Conservation (phyloP, 2,888 invertebrate species). For the Nomada flava region DNA sequence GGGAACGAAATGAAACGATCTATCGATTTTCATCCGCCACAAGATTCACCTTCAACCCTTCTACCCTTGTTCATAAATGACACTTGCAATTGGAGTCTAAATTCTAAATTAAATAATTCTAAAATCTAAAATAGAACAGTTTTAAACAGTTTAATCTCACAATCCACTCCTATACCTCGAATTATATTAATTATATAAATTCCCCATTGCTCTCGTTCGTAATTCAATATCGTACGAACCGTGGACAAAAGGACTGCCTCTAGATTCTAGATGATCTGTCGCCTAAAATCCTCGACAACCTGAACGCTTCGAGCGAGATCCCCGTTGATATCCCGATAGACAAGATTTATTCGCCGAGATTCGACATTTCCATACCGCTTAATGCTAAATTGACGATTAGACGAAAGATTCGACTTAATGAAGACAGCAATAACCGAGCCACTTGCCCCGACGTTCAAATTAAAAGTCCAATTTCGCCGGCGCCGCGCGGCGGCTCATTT, state of each 20-base stretch:
- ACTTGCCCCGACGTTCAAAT: slow-evolving; percentile 33
- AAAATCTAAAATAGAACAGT: no score
- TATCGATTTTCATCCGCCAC: not conserved
- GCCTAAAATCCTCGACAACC: not conserved
- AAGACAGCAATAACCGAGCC: slow-evolving; percentile 30
- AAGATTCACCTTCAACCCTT: not conserved
- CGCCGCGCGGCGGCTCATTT: slow-evolving; percentile 32
- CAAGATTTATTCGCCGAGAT: slow-evolving; percentile 14
- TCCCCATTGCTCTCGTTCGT: no score
- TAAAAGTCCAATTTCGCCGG: slow-evolving; percentile 51
- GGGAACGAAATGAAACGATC: not conserved
- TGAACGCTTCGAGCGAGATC: not conserved
- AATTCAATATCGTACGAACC: not conserved
- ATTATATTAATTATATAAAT: no score
- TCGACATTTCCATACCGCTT: slow-evolving; percentile 19
- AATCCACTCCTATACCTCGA: no score
- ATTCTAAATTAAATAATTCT: no score
- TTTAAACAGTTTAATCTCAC: no score
- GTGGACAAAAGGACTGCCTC: not conserved
- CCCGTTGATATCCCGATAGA: slow-evolving; percentile 1
- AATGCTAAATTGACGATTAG: slow-evolving; percentile 28
- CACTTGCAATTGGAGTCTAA: no score
- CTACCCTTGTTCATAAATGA: not conserved
- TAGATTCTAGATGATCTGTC: not conserved
- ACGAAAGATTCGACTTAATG: slow-evolving; percentile 18